phyloP scores from a whole-genome alignment of 2,113 vertebrate genomes.

The Podarcis cretensis region DNA sequence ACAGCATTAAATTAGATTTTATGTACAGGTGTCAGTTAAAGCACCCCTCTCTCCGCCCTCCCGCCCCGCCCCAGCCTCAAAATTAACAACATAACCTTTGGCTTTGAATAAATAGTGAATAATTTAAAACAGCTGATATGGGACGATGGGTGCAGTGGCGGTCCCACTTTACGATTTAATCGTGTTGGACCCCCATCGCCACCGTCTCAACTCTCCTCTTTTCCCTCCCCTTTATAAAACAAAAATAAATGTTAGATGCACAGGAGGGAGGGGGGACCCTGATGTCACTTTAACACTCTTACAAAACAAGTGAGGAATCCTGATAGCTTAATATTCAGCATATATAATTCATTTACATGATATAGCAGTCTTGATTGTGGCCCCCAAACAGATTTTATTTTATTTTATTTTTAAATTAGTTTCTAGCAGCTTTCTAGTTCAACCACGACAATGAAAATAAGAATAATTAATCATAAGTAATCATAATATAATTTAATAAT shows the following conservation, averaged over 20 bases:
- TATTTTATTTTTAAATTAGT: conserved; percentile 59
- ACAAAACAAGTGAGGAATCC: conserved; percentile 89
- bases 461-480: conserved; percentile 20
- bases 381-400: conserved; percentile 77
- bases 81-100: conserved; percentile 88
- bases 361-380: conserved; percentile 90
- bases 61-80: background rate
- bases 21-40: conserved; percentile 75
- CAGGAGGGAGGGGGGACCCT: conserved; percentile 72
- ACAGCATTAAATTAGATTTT: conserved; percentile 79
- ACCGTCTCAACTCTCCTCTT: conserved; percentile 62
- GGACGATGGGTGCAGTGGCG: conserved; percentile 80
- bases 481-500: conserved; percentile 17
- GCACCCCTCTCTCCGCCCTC: conserved; percentile 56
- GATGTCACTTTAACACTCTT: conserved; percentile 87
- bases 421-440: conserved; percentile 92
- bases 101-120: conserved; percentile 86
- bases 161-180: conserved; percentile 76
- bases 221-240: conserved; percentile 70
- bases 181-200: conserved; percentile 68
- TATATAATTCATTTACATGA: conserved; percentile 91
- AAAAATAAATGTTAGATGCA: conserved; percentile 82
- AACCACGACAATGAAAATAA: conserved; percentile 78
- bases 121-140: conserved; percentile 81
- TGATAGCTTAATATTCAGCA: conserved; percentile 87